Evolutionary conservation across 92 coral and sea anemone species (phyloP), one percentile per base, ranked within the genome.

Genomic region (Metridium senile): DNA sequence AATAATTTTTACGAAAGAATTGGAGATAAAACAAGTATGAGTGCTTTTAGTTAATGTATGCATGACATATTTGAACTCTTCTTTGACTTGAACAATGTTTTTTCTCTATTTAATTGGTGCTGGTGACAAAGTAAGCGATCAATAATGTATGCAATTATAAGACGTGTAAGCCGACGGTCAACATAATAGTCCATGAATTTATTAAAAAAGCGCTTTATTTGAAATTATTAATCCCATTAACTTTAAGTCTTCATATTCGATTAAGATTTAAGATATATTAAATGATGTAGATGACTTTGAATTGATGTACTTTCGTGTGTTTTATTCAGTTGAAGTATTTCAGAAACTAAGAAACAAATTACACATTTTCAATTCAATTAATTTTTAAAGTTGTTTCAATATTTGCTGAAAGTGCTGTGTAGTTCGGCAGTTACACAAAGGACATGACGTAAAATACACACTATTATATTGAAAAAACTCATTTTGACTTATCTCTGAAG

Each of bases 391-490:
- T n/a, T 33, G 67, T 0, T 73, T 58, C 67, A 73, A 73, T 73
- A 73, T 73, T 73, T 57, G 54, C 30, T 0, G 51, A 33, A 39
- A 13, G 56, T 43, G 77, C 25, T 73, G 29, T 43, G 72, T 45
- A 63, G 39, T 63, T 63, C 27, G 68, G 46, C 77, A 28, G 46
- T 11, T 22, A 0, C 9, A 25, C 33, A 72, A 56, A 35, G 72
- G 77, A 72, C 0, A 54, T 72, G 77, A 54, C 78, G 68, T 20
- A 31, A 31, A 28, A 49, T 73, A 32, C 53, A 57, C 78, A 58
- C 52, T 3, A 21, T 21, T 9, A 54, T 54, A 54, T 54, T 58
- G 52, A 34, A 73, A 62, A 18, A 32, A 72, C 39, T 53, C 66
- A 63, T 22, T 30, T 28, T 7, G 43, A 3, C 1, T 28, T 30